Evolutionary conservation across 2,888 invertebrate species (phyloP).

Genomic region (Entomobrya multifasciata): DNA sequence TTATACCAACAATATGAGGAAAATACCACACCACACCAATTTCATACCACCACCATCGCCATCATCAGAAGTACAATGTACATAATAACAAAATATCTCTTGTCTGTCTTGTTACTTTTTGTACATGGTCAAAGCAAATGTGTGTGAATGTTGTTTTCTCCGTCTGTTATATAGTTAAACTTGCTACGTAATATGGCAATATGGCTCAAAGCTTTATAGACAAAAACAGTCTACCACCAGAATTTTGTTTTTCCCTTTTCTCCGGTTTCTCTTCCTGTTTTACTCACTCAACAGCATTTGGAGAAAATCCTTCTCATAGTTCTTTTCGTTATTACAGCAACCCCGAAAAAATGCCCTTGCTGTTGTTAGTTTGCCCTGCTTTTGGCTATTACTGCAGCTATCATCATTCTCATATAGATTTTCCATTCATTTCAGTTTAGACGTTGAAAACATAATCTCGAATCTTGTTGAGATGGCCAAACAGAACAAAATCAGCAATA

Average conservation of each 20-base stretch:
- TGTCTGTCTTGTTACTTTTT: constrained; percentile 42
- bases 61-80: constrained; percentile 32
- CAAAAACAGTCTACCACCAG: constrained; percentile 15
- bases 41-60: constrained; percentile 25
- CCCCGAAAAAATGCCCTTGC: constrained; percentile 24
- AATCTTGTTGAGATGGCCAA: constrained; percentile 70
- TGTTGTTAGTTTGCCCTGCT: no score
- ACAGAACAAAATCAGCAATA: constrained; percentile 69
- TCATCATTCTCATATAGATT: constrained; percentile 49
- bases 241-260: constrained; percentile 46
- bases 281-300: constrained; percentile 42
- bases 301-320: constrained; percentile 45
- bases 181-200: constrained; percentile 14
- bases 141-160: no score
- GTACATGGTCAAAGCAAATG: constrained; percentile 7
- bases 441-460: constrained; percentile 66
- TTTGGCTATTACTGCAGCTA: background rate
- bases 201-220: constrained; percentile 18
- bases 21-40: constrained; percentile 42
- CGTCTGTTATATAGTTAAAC: background rate
- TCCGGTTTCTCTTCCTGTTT: constrained; percentile 63
- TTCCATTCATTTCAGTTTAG: constrained; percentile 65
- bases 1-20: constrained; percentile 9
- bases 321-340: constrained; percentile 18
- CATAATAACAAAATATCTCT: constrained; percentile 61